Conservation (phyloP, 2,113 vertebrate genomes). For the Xyliphius kryptos region DNA sequence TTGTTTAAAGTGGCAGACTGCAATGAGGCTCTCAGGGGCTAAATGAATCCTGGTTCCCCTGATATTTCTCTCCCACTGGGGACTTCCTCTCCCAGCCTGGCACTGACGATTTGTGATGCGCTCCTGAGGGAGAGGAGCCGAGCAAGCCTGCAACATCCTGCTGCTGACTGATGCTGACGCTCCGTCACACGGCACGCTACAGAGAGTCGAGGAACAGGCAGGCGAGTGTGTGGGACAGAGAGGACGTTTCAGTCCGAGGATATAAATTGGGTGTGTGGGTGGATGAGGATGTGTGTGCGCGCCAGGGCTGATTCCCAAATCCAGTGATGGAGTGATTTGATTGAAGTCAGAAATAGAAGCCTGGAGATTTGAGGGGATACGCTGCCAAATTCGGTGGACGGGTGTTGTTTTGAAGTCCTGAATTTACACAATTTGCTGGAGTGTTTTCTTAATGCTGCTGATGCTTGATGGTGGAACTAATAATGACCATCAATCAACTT, state of each 20-base stretch:
- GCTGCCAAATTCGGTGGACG: too few species aligned
- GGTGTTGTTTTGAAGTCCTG: too few species aligned
- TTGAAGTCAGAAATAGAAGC: too few species aligned
- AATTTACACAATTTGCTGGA: too few species aligned
- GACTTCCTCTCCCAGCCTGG: slow-evolving; percentile 60
- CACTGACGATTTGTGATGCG: slow-evolving; percentile 61
- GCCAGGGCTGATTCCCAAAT: too few species aligned
- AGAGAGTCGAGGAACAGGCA: not conserved
- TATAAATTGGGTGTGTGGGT: slow-evolving; percentile 1
- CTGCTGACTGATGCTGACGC: slow-evolving; percentile 29
- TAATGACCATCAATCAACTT: too few species aligned
- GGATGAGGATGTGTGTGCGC: too few species aligned
- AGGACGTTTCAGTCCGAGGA: slow-evolving; percentile 15
- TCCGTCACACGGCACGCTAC: slow-evolving; percentile 19
- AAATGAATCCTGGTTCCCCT: slow-evolving; percentile 70
- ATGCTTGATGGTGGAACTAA: too few species aligned
- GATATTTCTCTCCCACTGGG: slow-evolving; percentile 63
- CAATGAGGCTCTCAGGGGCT: slow-evolving; percentile 63
- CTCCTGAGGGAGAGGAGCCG: slow-evolving; percentile 55
- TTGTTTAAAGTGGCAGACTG: slow-evolving; percentile 35
- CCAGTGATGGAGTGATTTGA: not conserved
- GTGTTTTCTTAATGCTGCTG: too few species aligned
- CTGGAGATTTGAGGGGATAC: too few species aligned
- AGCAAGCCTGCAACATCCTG: slow-evolving; percentile 44
- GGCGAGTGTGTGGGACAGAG: slow-evolving; percentile 14